phyloP scores from a whole-genome alignment of 2,797 vertebrate species.

The Philypnodon macrostomus region DNA sequence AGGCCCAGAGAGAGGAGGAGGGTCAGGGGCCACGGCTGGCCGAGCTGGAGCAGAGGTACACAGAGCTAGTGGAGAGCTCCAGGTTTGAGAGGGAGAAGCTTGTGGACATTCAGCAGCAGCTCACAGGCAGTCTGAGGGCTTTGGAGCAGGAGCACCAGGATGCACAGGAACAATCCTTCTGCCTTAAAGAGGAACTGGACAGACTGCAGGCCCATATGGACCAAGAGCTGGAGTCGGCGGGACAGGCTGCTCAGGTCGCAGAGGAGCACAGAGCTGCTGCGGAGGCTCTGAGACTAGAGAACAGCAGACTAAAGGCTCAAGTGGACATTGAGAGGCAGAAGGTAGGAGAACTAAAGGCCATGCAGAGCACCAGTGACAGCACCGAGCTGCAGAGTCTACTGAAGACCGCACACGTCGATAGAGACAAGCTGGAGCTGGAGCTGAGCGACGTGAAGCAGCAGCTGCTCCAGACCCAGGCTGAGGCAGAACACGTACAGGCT shows the following conservation, averaged over 20 bases:
- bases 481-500: slow-evolving; percentile 76
- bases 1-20: slow-evolving; percentile 77
- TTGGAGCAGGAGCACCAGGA: slow-evolving; percentile 89
- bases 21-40: slow-evolving; percentile 74
- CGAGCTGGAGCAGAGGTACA: slow-evolving; percentile 88
- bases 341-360: slow-evolving; percentile 75
- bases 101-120: slow-evolving; percentile 93
- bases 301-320: slow-evolving; percentile 82
- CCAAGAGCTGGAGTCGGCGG: slow-evolving; percentile 70
- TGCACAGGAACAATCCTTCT: slow-evolving; percentile 74
- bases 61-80: slow-evolving; percentile 88
- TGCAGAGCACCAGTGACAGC: slow-evolving; percentile 77
- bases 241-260: slow-evolving; percentile 61
- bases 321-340: slow-evolving; percentile 88
- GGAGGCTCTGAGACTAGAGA: slow-evolving; percentile 85
- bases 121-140: slow-evolving; percentile 87
- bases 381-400: slow-evolving; percentile 84
- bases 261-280: slow-evolving; percentile 76
- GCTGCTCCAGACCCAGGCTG: slow-evolving; percentile 81
- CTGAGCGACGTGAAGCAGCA: slow-evolving; percentile 86
- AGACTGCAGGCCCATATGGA: slow-evolving; percentile 78
- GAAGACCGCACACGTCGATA: slow-evolving; percentile 82
- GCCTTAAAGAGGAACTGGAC: slow-evolving; percentile 82
- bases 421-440: slow-evolving; percentile 82
- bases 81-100: slow-evolving; percentile 92